Percentiles rank a stretch among this genome's conserved stretches.
Conservation (phyloP, 2,113 vertebrate species). For the Menidia beryllina region DNA sequence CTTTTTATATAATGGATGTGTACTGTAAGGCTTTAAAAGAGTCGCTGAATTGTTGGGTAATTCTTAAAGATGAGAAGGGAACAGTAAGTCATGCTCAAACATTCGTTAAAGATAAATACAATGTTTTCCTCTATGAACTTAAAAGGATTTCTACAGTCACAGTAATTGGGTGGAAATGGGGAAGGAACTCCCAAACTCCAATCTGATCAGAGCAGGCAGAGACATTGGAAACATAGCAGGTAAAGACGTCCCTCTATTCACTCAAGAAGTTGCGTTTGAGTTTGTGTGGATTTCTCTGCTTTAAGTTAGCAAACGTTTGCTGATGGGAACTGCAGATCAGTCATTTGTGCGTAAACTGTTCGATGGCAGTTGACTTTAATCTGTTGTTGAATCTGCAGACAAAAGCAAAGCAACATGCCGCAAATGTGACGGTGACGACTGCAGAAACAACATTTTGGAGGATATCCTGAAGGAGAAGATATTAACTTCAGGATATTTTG, state of each 20-base stretch:
- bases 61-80: neutral
- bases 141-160: slow-evolving; percentile 81
- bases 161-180: slow-evolving; percentile 79
- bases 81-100: too few species aligned
- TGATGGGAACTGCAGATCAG: neutral
- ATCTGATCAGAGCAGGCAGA: slow-evolving; percentile 59
- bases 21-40: neutral
- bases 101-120: neutral
- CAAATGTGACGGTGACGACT: slow-evolving; percentile 64
- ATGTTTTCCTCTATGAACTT: neutral
- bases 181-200: slow-evolving; percentile 50
- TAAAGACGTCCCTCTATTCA: slow-evolving; percentile 20
- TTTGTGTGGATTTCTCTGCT: neutral
- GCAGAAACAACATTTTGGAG: slow-evolving; percentile 72
- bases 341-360: neutral
- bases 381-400: slow-evolving; percentile 25
- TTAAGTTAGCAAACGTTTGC: neutral
- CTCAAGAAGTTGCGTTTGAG: neutral
- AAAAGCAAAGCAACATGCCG: slow-evolving; percentile 66
- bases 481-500: slow-evolving; percentile 77
- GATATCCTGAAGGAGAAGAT: slow-evolving; percentile 39
- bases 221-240: slow-evolving; percentile 71
- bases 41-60: neutral
- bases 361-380: neutral
- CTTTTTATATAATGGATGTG: neutral